Conservation (phyloP, 1,140 invertebrate species). For the Sminthurides bifidus region DNA sequence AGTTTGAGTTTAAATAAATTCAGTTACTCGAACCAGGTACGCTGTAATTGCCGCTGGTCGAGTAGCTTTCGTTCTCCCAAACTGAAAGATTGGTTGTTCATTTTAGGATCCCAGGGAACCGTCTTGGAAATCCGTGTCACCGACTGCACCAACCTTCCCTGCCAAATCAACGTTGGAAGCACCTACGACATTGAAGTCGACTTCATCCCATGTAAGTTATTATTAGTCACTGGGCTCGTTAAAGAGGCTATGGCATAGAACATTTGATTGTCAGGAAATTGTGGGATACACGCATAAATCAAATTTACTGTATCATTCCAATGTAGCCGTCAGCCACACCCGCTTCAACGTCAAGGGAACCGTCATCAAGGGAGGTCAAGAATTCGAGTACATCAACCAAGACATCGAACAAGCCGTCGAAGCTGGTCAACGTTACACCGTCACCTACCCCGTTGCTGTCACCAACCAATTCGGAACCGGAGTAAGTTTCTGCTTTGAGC, state of each 20-base stretch:
- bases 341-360: background rate
- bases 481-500: no score
- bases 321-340: background rate
- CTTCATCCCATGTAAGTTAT: conserved; percentile 9
- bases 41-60: background rate
- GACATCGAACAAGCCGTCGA: background rate
- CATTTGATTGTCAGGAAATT: background rate
- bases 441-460: background rate
- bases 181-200: conserved; percentile 1
- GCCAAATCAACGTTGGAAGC: background rate
- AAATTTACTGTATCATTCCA: background rate
- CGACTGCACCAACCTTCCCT: conserved; percentile 1
- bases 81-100: background rate
- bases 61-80: background rate
- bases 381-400: background rate
- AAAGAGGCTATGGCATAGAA: background rate
- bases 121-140: background rate
- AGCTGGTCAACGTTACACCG: background rate
- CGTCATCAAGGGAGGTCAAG: background rate
- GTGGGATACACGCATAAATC: background rate
- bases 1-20: background rate
- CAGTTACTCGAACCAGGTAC: background rate
- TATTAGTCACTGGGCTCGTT: background rate
- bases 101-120: background rate
- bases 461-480: conserved; percentile 3